Conservation (phyloP, 2,113 vertebrate species). For the Sisor rabdophorus region DNA sequence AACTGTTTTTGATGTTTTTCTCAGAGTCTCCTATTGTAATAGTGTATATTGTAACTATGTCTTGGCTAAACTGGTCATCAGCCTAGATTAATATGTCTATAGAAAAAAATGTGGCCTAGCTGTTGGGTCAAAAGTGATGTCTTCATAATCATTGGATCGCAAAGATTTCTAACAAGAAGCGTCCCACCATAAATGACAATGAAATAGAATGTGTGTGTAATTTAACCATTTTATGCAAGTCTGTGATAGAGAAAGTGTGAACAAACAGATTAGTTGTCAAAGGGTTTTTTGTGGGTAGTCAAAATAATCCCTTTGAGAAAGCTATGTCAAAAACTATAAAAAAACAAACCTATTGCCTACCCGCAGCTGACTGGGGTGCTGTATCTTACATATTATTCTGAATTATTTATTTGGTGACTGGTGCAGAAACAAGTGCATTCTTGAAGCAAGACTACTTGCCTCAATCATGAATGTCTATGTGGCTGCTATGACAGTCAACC, state of each 20-base stretch:
- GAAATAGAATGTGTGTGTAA: not conserved
- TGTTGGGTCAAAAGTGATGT: not conserved
- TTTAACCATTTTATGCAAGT: not conserved
- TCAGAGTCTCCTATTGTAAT: not conserved
- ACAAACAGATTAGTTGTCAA: not conserved
- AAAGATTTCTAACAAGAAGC: not conserved
- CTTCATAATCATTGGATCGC: not conserved
- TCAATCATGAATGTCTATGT: too few species aligned
- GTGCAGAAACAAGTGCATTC: too few species aligned
- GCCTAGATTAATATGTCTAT: not conserved
- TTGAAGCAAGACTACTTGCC: too few species aligned
- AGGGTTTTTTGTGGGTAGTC: not conserved
- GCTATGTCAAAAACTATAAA: too few species aligned
- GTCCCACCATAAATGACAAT: not conserved
- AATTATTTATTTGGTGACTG: too few species aligned
- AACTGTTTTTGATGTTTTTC: not conserved
- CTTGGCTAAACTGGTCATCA: conserved; percentile 17
- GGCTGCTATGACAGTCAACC: too few species aligned
- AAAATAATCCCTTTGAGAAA: too few species aligned
- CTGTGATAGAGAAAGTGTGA: not conserved
- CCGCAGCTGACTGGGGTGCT: too few species aligned
- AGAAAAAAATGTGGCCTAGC: not conserved
- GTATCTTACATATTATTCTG: too few species aligned
- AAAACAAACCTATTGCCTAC: too few species aligned
- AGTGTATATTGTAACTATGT: not conserved